Base-by-base conservation (phyloP, 2,888 invertebrate species). In the Pseudococcus longispinus region DNA sequence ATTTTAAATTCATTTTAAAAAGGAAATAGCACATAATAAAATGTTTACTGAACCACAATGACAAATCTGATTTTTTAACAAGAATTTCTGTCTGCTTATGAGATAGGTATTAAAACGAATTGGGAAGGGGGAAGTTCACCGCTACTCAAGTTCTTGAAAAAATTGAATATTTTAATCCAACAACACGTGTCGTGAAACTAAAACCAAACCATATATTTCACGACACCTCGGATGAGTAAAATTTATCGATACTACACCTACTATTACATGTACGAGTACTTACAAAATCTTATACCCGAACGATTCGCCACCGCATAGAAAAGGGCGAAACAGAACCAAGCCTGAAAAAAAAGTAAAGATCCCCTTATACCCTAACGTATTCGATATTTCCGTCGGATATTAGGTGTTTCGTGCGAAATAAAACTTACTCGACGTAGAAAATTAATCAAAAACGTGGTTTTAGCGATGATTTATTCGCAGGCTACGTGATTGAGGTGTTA, bases 381-480 rank as follows among this genome's bases (percentile, higher is more conserved):
- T 29, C 70, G 70, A 29, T 70, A 70, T 70, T 70, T 70, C 29
- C 70, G 29, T 70, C 70, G 29, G 26, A 70, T 70, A 70, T 70
- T 70, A 70, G 70, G 70, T 70, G 70, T 70, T 70, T 29, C 29
- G 70, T 29, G 70, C 70, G 70, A 70, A 70, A 70, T 70, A 70
- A 70, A 70, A 70, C 70, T 70, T 70, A 70, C 70, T 29, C 70
- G 77, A 37, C 20, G 77, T 2, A 42, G 29, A 80, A 80, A 80
- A 80, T 80, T 80, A 80, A 80, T 80, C 77, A 80, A 80, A 60
- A 80, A 80, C 77, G 37, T 20, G 77, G 77, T 80, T 80, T 80
- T 42, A 80, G 70, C 70, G 15, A 70, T 70, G 70, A 70, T 70
- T 70, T 70, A 70, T 70, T 29, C 29, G 70, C 18, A 2, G 29